phyloP scores from a whole-genome alignment of 2,797 vertebrate species.

The Phataginus tetradactyla region DNA sequence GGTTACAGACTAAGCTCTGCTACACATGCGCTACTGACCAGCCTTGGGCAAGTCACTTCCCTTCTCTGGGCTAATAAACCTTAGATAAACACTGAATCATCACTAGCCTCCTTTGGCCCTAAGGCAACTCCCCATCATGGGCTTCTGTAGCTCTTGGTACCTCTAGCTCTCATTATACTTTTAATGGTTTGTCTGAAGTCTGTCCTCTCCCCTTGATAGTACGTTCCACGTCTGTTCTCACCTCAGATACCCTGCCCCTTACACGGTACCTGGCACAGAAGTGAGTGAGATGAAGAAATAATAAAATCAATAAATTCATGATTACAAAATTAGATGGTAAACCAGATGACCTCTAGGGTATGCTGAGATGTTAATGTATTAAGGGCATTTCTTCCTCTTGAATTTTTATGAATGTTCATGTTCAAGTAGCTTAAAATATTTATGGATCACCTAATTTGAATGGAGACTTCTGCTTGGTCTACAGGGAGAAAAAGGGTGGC shows the following conservation, averaged over 20 bases:
- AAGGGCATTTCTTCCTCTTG: slow-evolving; percentile 21
- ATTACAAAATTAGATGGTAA: not conserved
- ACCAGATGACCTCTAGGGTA: not conserved
- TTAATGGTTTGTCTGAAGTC: not conserved
- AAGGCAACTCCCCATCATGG: not conserved
- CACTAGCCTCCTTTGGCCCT: not conserved
- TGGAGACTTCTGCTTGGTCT: not conserved
- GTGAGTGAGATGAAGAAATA: not conserved
- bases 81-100: not conserved
- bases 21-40: not conserved
- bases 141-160: not conserved
- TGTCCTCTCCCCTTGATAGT: not conserved
- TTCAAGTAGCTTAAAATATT: slow-evolving; percentile 59
- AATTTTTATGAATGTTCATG: slow-evolving; percentile 50
- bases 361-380: not conserved
- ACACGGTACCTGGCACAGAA: not conserved
- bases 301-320: not conserved
- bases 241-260: not conserved
- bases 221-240: not conserved
- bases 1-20: not conserved
- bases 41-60: not conserved
- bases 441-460: slow-evolving; percentile 58
- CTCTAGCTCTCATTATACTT: not conserved
- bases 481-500: not conserved
- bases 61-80: not conserved